Base-by-base conservation (phyloP, 2,888 invertebrate genomes). In the Monopis laevigella region DNA sequence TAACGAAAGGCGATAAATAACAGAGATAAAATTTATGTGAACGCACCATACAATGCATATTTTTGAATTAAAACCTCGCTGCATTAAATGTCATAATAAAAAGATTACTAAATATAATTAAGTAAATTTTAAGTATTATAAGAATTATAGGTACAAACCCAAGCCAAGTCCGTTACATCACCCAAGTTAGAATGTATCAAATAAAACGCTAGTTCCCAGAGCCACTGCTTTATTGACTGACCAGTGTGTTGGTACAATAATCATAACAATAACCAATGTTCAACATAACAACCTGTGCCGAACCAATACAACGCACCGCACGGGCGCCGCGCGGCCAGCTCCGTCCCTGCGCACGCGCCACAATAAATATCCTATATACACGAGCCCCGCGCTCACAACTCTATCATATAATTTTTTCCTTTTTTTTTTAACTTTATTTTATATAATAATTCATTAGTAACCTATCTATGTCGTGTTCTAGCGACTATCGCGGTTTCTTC, bases 141-240 rank as follows among this genome's bases (percentile, higher is more conserved):
- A n/a, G n/a, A n/a, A n/a, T n/a, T n/a, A n/a, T n/a, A n/a, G n/a
- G n/a, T n/a, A n/a, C n/a, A n/a, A n/a, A n/a, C n/a, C n/a, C n/a
- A n/a, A n/a, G n/a, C n/a, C n/a, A n/a, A n/a, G n/a, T n/a, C n/a
- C n/a, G n/a, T n/a, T n/a, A n/a, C n/a, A n/a, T n/a, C n/a, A n/a
- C n/a, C n/a, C n/a, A n/a, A n/a, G n/a, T n/a, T n/a, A n/a, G n/a
- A n/a, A n/a, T n/a, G n/a, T n/a, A n/a, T n/a, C n/a, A 30, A 32
- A 36, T 36, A 36, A 36, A 36, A 21, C 19, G 21, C 19, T 21
- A 29, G 29, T 13, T 75, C 78, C 80, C 80, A 75, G 75, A 78
- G 78, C 80, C 80, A 80, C 78, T 73, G 73, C 72, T 81, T 81
- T 78, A 80, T 81, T 80, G 78, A 81, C 80, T 78, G 63, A 77